phyloP scores from a whole-genome alignment of 2,113 vertebrate genomes.

The Sceloporus undulatus region DNA sequence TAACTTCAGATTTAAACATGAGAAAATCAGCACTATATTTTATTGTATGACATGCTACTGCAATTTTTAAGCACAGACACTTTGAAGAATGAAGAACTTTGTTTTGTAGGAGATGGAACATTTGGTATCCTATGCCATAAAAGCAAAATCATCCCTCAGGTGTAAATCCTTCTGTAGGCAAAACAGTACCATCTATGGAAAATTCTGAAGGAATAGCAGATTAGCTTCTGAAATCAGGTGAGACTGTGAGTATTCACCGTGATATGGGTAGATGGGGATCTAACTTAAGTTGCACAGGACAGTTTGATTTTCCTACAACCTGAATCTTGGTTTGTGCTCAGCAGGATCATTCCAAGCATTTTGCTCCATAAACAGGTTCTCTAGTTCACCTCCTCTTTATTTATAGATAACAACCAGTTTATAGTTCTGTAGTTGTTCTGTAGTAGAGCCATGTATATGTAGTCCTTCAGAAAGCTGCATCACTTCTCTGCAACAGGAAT shows the following conservation, averaged over 20 bases:
- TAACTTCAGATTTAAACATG: slow-evolving; percentile 1
- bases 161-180: too few relatives aligned
- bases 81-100: slow-evolving; percentile 7
- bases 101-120: neutral
- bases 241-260: too few relatives aligned
- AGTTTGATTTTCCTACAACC: neutral
- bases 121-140: neutral
- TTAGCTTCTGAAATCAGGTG: too few relatives aligned
- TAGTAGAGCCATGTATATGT: too few relatives aligned
- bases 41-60: slow-evolving; percentile 3
- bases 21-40: slow-evolving; percentile 1
- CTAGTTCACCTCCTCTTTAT: neutral
- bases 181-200: too few relatives aligned
- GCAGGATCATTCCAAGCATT: neutral
- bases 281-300: too few relatives aligned
- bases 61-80: neutral
- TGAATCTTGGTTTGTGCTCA: neutral
- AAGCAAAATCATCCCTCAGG: neutral
- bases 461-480: too few relatives aligned
- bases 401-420: neutral
- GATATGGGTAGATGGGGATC: too few relatives aligned
- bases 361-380: neutral
- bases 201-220: too few relatives aligned
- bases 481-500: too few relatives aligned
- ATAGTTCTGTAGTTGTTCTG: too few relatives aligned